phyloP scores from a whole-genome alignment of 2,797 vertebrate genomes.

The Sebastiscus tertius region DNA sequence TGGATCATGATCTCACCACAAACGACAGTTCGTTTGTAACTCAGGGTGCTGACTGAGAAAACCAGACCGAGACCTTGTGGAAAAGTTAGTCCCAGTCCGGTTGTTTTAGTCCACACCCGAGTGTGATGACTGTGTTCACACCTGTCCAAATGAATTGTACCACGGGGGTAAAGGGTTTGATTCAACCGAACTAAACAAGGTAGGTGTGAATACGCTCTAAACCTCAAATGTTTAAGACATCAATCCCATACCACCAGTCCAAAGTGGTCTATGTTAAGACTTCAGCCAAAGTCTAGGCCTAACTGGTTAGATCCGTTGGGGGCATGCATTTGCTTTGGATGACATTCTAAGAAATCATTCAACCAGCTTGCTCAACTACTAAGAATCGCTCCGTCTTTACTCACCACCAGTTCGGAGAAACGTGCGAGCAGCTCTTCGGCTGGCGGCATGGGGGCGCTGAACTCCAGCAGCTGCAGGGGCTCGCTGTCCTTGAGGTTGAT shows the following conservation, averaged over 20 bases:
- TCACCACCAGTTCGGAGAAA: constrained; percentile 97
- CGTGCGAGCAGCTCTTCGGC: constrained; percentile 93
- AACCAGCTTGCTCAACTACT: background rate
- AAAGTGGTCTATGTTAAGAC: background rate
- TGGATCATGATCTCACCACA: background rate
- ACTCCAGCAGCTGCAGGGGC: constrained; percentile 94
- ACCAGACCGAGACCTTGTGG: background rate
- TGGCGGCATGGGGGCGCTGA: constrained; percentile 93
- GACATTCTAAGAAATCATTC: background rate
- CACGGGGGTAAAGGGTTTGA: background rate
- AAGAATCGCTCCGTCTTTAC: constrained; percentile 59
- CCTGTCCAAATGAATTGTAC: background rate
- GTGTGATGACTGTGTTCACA: background rate
- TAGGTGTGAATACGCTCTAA: background rate
- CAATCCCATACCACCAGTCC: background rate
- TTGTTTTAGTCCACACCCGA: background rate
- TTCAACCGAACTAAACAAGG: background rate
- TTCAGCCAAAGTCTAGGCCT: background rate
- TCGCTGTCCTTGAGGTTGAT: constrained; percentile 96
- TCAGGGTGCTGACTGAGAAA: background rate
- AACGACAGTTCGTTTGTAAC: background rate
- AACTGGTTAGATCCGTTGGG: background rate
- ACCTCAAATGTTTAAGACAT: background rate
- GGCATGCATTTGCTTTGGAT: background rate
- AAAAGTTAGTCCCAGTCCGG: background rate